Base-by-base conservation (phyloP, 2,888 invertebrate genomes). In the Galerucella nymphaeae region DNA sequence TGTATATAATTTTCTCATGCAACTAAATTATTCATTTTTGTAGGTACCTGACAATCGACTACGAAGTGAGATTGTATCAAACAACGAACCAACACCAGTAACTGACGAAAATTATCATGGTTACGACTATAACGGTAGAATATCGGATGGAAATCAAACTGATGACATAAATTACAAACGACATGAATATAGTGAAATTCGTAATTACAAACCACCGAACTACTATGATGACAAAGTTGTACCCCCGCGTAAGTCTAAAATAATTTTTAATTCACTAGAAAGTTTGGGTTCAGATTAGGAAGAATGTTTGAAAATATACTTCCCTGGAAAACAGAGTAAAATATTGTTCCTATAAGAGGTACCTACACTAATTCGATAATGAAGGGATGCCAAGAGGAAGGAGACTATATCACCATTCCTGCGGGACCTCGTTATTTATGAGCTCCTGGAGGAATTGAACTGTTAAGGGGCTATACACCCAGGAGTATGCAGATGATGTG, bases 1-100 rank as follows among this genome's bases (percentile, higher is more conserved):
- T 16, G 20, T 65, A 65, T 50, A 11, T 14, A n/a, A 61, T 53
- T 11, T 14, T 23, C 10, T 50, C 8, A 50, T n/a, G 50, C 30
- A 50, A 48, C 16, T 42, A 58, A 62, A 16, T 16, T 23, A 18
- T 30, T n/a, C 14, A 62, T 20, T 38, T 57, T 63, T 79, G 71
- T 59, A 83, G 83, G 82, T 82, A 78, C 83, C 83, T 79, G 80
- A 82, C 63, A 78, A 77, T 77, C 76, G 77, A 72, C 73, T 70
- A 64, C 74, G 78, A 66, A 72, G 67, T 63, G 76, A 78, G 5
- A 42, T 38, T 50, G 50, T 70, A 64, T 42, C 65, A 50, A 71
- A 66, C 62, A 72, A 73, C 64, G 71, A 72, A 16, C 16, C 53
- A 50, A 55, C 70, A 55, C 65, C 45, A 38, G 38, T 58, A 58